Conservation (phyloP, 2,797 vertebrate genomes). For the Scarus forsteni region DNA sequence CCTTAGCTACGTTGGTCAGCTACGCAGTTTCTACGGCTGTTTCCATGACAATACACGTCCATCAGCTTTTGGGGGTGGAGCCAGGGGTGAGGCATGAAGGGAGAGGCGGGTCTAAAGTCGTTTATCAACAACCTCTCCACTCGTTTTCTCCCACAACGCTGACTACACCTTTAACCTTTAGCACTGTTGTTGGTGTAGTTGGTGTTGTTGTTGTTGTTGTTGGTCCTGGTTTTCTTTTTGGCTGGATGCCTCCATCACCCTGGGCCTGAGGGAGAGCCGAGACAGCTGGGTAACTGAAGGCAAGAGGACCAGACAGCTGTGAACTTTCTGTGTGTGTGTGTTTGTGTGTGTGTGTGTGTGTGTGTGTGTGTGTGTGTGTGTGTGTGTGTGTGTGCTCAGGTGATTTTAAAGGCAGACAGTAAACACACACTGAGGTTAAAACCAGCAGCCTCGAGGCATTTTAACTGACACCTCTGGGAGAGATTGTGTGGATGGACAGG, state of each 20-base stretch:
- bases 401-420: constrained; percentile 10
- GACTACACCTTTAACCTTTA: too few species aligned
- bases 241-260: constrained; percentile 19
- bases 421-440: background rate
- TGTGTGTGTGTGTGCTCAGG: constrained; percentile 12
- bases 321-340: constrained; percentile 3
- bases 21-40: too few species aligned
- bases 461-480: constrained; percentile 29
- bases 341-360: constrained; percentile 21
- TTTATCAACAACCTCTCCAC: too few species aligned
- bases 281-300: constrained; percentile 34
- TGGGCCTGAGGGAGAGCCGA: constrained; percentile 25
- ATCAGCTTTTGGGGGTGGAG: too few species aligned
- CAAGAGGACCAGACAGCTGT: background rate
- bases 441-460: constrained; percentile 25
- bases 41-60: too few species aligned
- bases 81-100: too few species aligned
- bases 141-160: too few species aligned
- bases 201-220: background rate
- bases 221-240: constrained; percentile 12
- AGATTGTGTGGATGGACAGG: constrained; percentile 20
- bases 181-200: background rate
- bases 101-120: too few species aligned
- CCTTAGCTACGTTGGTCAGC: too few species aligned
- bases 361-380: too few species aligned